These are phyloP conservation scores for Sipunculus nudus DNA, from an alignment of 2,888 invertebrate genomes.

Conservation along the genomic window DNA sequence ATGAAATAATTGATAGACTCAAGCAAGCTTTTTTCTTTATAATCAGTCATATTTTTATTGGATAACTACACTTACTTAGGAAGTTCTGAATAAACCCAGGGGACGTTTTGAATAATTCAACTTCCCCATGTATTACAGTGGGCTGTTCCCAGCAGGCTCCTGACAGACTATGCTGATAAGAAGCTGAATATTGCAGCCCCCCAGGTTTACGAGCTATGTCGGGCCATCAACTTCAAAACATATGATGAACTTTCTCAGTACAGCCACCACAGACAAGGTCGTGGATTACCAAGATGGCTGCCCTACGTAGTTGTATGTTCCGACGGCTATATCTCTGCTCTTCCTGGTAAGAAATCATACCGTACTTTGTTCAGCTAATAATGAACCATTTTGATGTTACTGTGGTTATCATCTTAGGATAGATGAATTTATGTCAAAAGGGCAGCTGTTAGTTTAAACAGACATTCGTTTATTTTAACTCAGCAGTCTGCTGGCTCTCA, in stretches of 20 bases:
- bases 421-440: too few relatives aligned
- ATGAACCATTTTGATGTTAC: too few relatives aligned
- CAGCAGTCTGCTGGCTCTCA: too few relatives aligned
- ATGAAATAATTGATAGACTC: not conserved
- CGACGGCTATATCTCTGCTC: constrained; percentile 19
- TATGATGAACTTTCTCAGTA: constrained; percentile 14
- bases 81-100: not conserved
- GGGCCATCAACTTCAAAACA: constrained; percentile 2
- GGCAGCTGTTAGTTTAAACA: too few relatives aligned
- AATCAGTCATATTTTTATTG: not conserved
- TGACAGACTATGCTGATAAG: constrained; percentile 1
- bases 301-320: constrained; percentile 16
- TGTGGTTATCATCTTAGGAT: too few relatives aligned
- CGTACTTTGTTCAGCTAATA: not conserved
- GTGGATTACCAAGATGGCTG: constrained; percentile 20
- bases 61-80: not conserved
- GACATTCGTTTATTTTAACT: too few relatives aligned
- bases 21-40: not conserved
- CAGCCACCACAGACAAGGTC: not conserved
- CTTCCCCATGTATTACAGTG: constrained; percentile 16
- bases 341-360: constrained; percentile 21
- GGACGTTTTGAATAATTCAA: not conserved
- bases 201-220: constrained; percentile 29
- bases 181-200: constrained; percentile 27
- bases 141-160: constrained; percentile 16